These are phyloP conservation scores for Digitonthophagus gazella DNA, from an alignment of 2,888 invertebrate genomes.

Conservation along the genomic window DNA sequence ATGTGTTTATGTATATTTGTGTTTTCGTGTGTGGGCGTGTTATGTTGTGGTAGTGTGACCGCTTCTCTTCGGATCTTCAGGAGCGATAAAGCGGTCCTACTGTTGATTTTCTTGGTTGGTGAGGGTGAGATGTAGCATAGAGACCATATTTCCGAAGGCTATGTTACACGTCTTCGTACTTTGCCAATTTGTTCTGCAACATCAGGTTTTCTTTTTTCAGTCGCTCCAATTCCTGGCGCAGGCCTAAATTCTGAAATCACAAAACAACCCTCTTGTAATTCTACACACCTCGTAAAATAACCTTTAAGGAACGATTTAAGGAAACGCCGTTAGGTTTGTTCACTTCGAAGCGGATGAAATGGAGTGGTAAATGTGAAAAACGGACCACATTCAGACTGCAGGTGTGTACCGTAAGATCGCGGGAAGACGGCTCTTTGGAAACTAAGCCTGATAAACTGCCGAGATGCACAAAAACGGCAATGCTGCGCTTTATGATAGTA, in stretches of 20 bases:
- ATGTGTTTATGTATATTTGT: slow-evolving; percentile 15
- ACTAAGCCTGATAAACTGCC: background rate
- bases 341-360: background rate
- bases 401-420: background rate
- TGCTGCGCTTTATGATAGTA: background rate
- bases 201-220: slow-evolving; percentile 89
- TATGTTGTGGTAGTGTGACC: slow-evolving; percentile 16
- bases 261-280: background rate
- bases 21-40: slow-evolving; percentile 26
- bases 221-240: slow-evolving; percentile 86
- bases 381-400: background rate
- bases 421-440: background rate
- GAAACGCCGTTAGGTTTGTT: background rate
- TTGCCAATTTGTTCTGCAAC: slow-evolving; percentile 84
- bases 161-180: slow-evolving; percentile 78
- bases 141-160: slow-evolving; percentile 33
- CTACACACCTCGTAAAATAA: background rate
- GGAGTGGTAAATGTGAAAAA: background rate
- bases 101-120: slow-evolving; percentile 29
- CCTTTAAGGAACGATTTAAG: background rate
- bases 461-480: background rate
- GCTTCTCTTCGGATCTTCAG: slow-evolving; percentile 29
- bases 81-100: slow-evolving; percentile 30
- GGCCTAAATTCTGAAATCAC: slow-evolving; percentile 74
- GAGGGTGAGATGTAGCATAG: slow-evolving; percentile 38